Conservation (phyloP, 2,113 vertebrate genomes). For the Pygoscelis adeliae region DNA sequence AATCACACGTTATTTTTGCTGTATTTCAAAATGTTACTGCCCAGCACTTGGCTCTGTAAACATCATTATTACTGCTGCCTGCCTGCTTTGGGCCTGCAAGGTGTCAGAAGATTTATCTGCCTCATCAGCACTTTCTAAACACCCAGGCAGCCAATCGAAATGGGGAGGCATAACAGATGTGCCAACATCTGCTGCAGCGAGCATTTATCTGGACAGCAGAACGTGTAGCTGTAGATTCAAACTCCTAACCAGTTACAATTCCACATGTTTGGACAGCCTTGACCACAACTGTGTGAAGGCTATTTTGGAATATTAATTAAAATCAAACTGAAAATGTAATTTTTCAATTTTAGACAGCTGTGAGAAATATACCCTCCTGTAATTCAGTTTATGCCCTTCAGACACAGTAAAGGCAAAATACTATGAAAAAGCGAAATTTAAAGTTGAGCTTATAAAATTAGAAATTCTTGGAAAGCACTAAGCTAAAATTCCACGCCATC, state of each 20-base stretch:
- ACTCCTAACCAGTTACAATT: neutral
- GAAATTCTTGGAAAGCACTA: neutral
- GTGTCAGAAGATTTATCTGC: slow-evolving; percentile 50
- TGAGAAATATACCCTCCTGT: neutral
- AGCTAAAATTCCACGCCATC: neutral
- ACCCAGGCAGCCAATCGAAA: slow-evolving; percentile 16
- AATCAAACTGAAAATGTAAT: slow-evolving; percentile 6
- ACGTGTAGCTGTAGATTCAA: neutral
- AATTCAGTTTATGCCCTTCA: neutral
- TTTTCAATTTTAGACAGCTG: neutral
- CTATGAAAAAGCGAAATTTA: neutral
- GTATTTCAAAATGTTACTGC: slow-evolving; percentile 22
- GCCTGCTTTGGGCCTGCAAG: slow-evolving; percentile 19
- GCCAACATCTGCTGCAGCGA: slow-evolving; percentile 48
- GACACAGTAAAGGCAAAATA: neutral
- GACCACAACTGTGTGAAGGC: neutral
- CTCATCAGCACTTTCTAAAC: slow-evolving; percentile 52
- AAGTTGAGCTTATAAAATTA: neutral
- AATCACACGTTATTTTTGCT: neutral
- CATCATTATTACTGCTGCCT: neutral
- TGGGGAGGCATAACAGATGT: slow-evolving; percentile 52
- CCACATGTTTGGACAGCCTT: neutral
- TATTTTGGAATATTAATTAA: slow-evolving; percentile 36
- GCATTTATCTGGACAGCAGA: slow-evolving; percentile 31
- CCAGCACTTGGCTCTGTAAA: slow-evolving; percentile 8